Percentiles rank a stretch among this genome's conserved stretches.
Conservation (phyloP, 2,797 vertebrate genomes). For the Ciconia nigra region DNA sequence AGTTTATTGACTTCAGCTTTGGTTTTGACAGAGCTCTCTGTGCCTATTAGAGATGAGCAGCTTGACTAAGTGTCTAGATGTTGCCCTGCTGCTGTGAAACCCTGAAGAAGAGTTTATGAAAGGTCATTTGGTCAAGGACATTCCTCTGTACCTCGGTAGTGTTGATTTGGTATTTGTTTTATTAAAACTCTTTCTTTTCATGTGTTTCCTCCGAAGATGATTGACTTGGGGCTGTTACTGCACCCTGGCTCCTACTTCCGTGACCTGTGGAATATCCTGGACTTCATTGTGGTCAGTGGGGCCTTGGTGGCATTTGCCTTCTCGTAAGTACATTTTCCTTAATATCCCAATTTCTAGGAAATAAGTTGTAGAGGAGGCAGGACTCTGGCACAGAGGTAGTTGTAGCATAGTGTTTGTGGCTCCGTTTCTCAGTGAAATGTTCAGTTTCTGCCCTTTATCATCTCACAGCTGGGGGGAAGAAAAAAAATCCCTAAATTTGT, state of each 20-base stretch:
- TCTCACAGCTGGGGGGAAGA: fast-evolving
- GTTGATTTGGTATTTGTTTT: background rate
- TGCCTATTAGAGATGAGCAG: background rate
- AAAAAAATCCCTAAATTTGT: background rate
- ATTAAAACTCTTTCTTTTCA: background rate
- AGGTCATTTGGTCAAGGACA: background rate
- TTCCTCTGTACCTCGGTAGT: background rate
- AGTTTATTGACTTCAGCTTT: background rate
- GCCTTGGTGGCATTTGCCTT: slow-evolving; percentile 97
- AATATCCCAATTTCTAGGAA: background rate
- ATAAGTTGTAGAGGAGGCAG: background rate
- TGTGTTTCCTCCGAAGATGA: slow-evolving; percentile 81
- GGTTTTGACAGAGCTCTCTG: background rate
- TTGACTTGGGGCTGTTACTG: slow-evolving; percentile 91
- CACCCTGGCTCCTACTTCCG: slow-evolving; percentile 95
- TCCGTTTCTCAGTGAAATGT: background rate
- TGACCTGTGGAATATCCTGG: slow-evolving; percentile 97
- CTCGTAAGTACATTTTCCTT: slow-evolving; percentile 87
- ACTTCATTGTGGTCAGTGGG: slow-evolving; percentile 99
- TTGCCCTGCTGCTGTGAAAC: background rate
- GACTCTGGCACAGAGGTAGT: background rate
- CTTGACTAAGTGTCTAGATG: background rate
- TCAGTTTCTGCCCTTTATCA: background rate
- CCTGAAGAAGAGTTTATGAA: background rate
- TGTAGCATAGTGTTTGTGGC: background rate